Base-by-base conservation (phyloP, 2,113 vertebrate species). In the Strix aluco region DNA sequence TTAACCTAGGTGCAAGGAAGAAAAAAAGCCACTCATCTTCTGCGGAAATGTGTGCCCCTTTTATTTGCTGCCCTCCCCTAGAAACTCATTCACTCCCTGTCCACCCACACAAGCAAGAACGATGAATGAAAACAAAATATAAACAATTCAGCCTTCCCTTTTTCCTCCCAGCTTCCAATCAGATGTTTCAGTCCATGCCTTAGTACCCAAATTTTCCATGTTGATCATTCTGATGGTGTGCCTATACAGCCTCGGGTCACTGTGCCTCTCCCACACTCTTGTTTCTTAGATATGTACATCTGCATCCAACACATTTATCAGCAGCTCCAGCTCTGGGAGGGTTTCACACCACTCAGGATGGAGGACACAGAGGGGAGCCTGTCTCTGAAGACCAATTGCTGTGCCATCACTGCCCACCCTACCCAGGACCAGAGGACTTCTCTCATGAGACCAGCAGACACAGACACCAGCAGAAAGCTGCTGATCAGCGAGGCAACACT, bases 11-110 rank as follows among this genome's bases (percentile, higher is more conserved):
- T 13, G 6, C 59, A 30, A 72, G 30, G 62, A 88, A 90, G 40
- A 58, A 83, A 81, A 88, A 88, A 67, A 69, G 21, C 62, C 72
- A 88, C 84, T 92, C 58, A 62, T 92, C 92, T 91, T 72, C 87
- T 20, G 4, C 94, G 86, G 88, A 94, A 96, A 92, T 54, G n/a
- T 46, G 40, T 75, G 70, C 78, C 44, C 88, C 61, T 89, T 82
- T 71, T 82, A 91, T 96, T 84, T 85, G 78, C 81, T 96, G 79
- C 88, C 96, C 94, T 97, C 88, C 81, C 70, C 16, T 30, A 83
- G 95, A 94, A 88, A 85, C 52, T 74, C 77, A 91, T 95, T 95
- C 97, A 95, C 93, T 96, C 65, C 94, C 94, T 95, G 92, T 95
- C 94, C 95, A 94, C 94, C 97, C 88, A 90, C 88, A 89, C 2